These are phyloP conservation scores for Zosterops hypoxanthus DNA, from an alignment of 2,113 vertebrate species.

Conservation along the genomic window DNA sequence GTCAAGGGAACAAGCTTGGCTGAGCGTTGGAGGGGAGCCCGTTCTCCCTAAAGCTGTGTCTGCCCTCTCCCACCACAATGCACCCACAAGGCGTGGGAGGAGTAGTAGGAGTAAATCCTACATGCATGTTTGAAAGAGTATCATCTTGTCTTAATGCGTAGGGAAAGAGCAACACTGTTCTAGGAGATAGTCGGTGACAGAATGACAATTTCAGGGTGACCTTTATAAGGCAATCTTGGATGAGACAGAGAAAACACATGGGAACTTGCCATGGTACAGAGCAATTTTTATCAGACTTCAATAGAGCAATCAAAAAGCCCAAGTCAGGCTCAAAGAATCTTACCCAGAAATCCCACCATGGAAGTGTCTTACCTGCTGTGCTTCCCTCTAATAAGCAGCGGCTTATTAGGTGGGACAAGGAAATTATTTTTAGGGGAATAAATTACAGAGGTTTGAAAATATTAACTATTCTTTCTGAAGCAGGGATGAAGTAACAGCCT, in stretches of 20 bases:
- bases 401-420: conserved; percentile 29
- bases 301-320: conserved; percentile 56
- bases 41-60: background rate
- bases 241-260: conserved; percentile 45
- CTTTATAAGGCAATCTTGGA: conserved; percentile 46
- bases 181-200: conserved; percentile 2
- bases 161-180: conserved; percentile 8
- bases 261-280: background rate
- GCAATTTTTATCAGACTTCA: conserved; percentile 58
- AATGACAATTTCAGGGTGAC: conserved; percentile 60
- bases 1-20: background rate
- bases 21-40: background rate
- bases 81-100: background rate
- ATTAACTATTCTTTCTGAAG: conserved; percentile 17
- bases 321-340: conserved; percentile 41
- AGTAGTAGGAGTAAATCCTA: background rate
- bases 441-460: conserved; percentile 44
- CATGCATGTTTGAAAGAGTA: background rate
- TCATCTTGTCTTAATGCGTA: background rate
- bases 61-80: background rate
- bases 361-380: background rate
- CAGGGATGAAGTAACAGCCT: background rate
- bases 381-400: conserved; percentile 16
- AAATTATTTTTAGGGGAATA: conserved; percentile 43
- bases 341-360: conserved; percentile 32